Evolutionary conservation across 2,888 invertebrate genomes (phyloP), one percentile per base, ranked within the genome.

Genomic region (Drosophila formosana): DNA sequence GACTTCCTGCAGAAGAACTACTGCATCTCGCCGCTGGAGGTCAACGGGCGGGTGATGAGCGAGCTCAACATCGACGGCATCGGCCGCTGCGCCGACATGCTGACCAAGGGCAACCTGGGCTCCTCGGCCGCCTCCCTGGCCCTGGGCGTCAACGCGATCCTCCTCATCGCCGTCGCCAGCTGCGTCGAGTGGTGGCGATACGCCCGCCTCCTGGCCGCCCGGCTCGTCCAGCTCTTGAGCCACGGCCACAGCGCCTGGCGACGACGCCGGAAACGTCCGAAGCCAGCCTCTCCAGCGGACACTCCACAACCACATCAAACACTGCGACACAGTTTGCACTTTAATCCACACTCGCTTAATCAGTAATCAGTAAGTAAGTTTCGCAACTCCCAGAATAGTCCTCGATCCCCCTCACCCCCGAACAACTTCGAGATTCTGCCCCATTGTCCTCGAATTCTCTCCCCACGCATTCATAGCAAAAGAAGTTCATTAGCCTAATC

Each of bases 21-120:
- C 91, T 97, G 97, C 93, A 97, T 97, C 90, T 97, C 97, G 18
- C 97, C 97, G 65, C 93, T 97, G 82, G 96, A 96, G 91, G 95
- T 96, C 75, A 96, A 97, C 78, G 97, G 97, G 0, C 94, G 95
- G 75, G 94, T 95, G 46, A 94, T 97, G 94, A 95, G 94, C 69
- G 94, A 94, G 55, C 93, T 96, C 70, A 95, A 95, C 86, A 93
- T 95, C 67, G 95, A 95, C 69, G 91, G 94, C 8, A 94, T 96
- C 71, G 95, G 95, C 7, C 93, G 94, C 72, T 96, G 96, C 88
- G 94, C 95, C 82, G 95, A 95, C 80, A 95, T 95, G 87, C 94
- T 95, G 58, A 94, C 95, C 49, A 93, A 95, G 82, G 95, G 95
- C 75, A 95, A 95, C 92, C 92, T 95, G 62, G 95, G 94, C 84